Evolutionary conservation across 2,797 vertebrate genomes (phyloP).

Genomic region (Urosaurus nigricauda): DNA sequence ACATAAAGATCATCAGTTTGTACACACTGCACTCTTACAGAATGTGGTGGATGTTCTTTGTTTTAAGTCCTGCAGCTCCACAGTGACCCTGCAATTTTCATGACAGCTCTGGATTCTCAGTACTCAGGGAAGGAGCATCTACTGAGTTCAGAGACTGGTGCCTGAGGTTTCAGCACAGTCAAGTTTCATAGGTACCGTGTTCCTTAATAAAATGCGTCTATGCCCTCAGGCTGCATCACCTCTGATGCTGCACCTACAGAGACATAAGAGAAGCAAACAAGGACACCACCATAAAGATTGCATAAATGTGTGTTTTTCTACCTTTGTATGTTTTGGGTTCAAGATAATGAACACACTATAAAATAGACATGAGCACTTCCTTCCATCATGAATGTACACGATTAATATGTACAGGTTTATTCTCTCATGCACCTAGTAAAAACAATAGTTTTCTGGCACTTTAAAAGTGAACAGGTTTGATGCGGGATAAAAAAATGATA

Average conservation of each 20-base stretch:
- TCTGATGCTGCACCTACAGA: neutral
- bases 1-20: neutral
- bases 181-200: neutral
- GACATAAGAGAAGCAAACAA: neutral
- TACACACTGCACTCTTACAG: neutral
- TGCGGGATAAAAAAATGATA: neutral
- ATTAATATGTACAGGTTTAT: neutral
- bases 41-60: neutral
- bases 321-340: too few species aligned
- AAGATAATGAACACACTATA: neutral
- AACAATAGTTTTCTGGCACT: neutral
- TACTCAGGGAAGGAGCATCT: neutral
- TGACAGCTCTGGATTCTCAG: constrained; percentile 9
- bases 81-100: neutral
- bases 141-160: neutral
- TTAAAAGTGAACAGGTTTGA: neutral
- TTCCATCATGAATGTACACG: too few species aligned
- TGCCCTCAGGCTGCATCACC: neutral
- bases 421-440: neutral
- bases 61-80: neutral
- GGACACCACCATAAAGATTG: neutral
- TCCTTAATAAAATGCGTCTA: neutral
- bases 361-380: neutral
- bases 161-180: neutral
- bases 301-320: neutral